These are phyloP conservation scores for Notolepis coatsorum DNA, from an alignment of 2,797 vertebrate genomes.

Conservation along the genomic window DNA sequence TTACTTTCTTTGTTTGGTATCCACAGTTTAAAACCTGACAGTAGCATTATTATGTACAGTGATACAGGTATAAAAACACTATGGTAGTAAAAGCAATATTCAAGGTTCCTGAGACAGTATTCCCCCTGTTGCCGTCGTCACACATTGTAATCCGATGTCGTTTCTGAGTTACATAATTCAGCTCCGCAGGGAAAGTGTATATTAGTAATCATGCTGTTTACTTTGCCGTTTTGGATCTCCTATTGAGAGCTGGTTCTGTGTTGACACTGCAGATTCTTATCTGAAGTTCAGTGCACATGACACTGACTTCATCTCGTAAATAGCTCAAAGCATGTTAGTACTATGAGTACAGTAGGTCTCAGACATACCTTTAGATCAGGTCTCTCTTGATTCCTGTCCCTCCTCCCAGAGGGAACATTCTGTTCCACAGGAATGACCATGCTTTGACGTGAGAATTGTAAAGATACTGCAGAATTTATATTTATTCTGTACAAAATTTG, in stretches of 20 bases:
- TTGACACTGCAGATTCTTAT: neutral
- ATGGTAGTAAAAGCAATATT: too few relatives aligned
- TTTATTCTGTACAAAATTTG: too few relatives aligned
- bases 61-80: too few relatives aligned
- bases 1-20: too few relatives aligned
- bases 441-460: neutral
- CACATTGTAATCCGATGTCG: too few relatives aligned
- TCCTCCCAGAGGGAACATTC: neutral
- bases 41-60: too few relatives aligned
- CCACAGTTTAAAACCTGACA: too few relatives aligned
- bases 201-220: neutral
- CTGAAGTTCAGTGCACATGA: neutral
- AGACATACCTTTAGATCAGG: conserved; percentile 8
- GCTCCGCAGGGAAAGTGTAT: neutral
- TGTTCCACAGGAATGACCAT: conserved; percentile 12
- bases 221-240: neutral
- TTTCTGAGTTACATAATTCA: too few relatives aligned
- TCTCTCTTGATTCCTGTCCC: conserved; percentile 29
- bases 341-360: conserved; percentile 12
- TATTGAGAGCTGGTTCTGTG: neutral
- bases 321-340: neutral
- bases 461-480: too few relatives aligned
- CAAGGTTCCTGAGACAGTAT: too few relatives aligned
- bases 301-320: neutral
- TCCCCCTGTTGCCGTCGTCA: too few relatives aligned